Evolutionary conservation across 1,140 invertebrate genomes (phyloP).

Genomic region (Ganaspis sp.): DNA sequence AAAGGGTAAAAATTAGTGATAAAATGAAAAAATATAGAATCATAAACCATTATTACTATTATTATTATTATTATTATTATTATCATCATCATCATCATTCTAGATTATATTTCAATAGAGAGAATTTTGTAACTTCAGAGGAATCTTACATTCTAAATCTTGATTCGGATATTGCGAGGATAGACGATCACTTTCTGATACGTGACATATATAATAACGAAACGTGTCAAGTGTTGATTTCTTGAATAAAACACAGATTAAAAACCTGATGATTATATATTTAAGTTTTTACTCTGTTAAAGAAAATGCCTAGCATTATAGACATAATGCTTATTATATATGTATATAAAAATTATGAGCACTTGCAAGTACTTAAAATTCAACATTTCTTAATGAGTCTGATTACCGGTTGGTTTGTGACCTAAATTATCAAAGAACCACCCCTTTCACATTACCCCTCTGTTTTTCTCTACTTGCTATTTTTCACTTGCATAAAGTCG

Average conservation of each 20-base stretch:
- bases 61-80: no score
- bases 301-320: no score
- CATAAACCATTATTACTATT: no score
- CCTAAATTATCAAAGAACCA: neutral
- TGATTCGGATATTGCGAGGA: conserved; percentile 4
- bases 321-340: no score
- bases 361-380: neutral
- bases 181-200: neutral
- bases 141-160: neutral
- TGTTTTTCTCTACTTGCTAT: neutral
- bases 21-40: no score
- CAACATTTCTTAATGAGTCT: neutral
- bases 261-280: no score
- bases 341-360: no score
- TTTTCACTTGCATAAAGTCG: conserved; percentile 15
- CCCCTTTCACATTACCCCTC: neutral
- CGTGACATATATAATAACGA: neutral
- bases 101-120: neutral
- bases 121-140: neutral
- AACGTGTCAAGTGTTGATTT: neutral
- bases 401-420: neutral
- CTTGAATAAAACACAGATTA: neutral
- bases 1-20: no score
- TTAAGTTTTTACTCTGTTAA: neutral
- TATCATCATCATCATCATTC: no score